phyloP scores from a whole-genome alignment of 2,888 invertebrate species.

The Steromphala cineraria region DNA sequence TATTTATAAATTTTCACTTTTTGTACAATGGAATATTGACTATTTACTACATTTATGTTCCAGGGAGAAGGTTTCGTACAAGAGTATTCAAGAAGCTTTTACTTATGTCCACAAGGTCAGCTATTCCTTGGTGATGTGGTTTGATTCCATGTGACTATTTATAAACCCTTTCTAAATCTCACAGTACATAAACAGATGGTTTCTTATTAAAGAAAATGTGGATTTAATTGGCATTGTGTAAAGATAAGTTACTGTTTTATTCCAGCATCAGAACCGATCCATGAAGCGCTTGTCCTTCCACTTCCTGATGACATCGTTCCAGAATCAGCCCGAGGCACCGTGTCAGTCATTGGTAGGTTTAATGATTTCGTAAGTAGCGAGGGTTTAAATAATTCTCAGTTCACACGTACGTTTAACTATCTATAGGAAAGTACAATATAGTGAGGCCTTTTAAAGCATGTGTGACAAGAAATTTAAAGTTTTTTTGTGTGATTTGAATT shows the following conservation, averaged over 20 bases:
- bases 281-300: constrained; percentile 62
- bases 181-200: too few relatives aligned
- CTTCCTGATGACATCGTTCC: constrained; percentile 78
- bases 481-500: too few relatives aligned
- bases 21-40: neutral
- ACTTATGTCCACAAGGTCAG: constrained; percentile 82
- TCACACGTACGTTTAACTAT: too few relatives aligned
- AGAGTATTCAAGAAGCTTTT: constrained; percentile 80
- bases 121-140: neutral
- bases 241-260: neutral
- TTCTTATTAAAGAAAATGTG: too few relatives aligned
- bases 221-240: neutral
- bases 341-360: constrained; percentile 74
- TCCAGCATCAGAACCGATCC: constrained; percentile 10
- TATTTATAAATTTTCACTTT: neutral
- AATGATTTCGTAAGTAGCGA: too few relatives aligned
- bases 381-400: too few relatives aligned
- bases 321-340: constrained; percentile 81
- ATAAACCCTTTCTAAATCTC: neutral
- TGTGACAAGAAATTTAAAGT: too few relatives aligned
- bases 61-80: constrained; percentile 85
- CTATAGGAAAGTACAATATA: too few relatives aligned
- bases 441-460: too few relatives aligned
- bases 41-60: constrained; percentile 70
- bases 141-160: neutral